These are phyloP conservation scores for Xenentodon cancila DNA, from an alignment of 2,797 vertebrate genomes.

Conservation along the genomic window DNA sequence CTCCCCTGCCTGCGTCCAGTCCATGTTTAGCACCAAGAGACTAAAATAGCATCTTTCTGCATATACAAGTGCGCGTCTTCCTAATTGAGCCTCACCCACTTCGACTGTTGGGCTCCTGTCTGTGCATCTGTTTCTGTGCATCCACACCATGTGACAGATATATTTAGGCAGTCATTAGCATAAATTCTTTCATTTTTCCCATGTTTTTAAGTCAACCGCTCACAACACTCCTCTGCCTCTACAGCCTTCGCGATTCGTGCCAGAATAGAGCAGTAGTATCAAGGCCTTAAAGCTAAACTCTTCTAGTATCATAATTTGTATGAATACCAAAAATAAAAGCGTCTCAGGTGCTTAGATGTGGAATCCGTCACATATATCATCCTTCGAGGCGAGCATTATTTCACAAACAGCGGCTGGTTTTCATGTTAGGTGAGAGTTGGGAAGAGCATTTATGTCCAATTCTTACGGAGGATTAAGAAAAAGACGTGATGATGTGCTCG, in stretches of 20 bases:
- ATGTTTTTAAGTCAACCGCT: constrained; percentile 53
- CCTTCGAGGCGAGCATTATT: neutral
- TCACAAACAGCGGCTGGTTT: constrained; percentile 13
- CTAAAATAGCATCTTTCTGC: constrained; percentile 49
- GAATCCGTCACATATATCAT: constrained; percentile 4
- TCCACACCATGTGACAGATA: constrained; percentile 51
- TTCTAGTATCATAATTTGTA: constrained; percentile 13
- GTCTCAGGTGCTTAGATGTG: neutral
- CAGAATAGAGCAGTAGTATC: constrained; percentile 13
- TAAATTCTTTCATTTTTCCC: constrained; percentile 38
- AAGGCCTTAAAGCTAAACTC: constrained; percentile 26
- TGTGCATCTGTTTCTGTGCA: constrained; percentile 38
- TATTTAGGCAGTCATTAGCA: constrained; percentile 70
- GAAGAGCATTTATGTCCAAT: constrained; percentile 20
- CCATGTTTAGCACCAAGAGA: constrained; percentile 36
- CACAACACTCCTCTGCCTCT: neutral
- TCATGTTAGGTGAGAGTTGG: constrained; percentile 2
- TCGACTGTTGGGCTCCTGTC: constrained; percentile 27
- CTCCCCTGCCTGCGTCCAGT: neutral
- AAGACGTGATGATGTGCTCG: constrained; percentile 20
- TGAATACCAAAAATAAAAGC: neutral
- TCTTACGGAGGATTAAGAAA: constrained; percentile 38
- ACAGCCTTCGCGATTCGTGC: constrained; percentile 25
- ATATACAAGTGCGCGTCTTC: constrained; percentile 24
- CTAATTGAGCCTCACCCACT: constrained; percentile 9